phyloP scores from a whole-genome alignment of 2,888 invertebrate genomes.

The Phymatocera aterrima region DNA sequence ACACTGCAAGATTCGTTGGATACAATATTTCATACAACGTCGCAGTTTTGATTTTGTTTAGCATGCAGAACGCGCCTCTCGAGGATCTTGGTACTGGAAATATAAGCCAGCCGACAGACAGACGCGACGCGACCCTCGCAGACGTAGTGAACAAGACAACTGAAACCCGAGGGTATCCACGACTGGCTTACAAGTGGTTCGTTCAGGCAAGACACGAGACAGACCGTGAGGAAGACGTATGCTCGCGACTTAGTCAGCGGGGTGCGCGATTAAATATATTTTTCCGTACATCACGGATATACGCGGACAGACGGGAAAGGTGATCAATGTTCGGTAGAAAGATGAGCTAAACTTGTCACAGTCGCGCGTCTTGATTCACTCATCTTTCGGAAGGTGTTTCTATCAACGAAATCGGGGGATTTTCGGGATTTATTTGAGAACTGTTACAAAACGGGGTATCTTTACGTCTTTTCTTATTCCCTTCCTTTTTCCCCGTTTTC shows the following conservation, averaged over 20 bases:
- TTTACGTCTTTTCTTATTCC: too few relatives aligned
- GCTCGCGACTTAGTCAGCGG: not conserved
- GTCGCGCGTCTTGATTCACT: too few relatives aligned
- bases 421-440: too few relatives aligned
- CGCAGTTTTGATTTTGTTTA: conserved; percentile 32
- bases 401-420: too few relatives aligned
- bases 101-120: conserved; percentile 29
- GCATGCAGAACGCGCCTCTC: conserved; percentile 29
- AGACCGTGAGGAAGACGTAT: not conserved
- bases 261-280: not conserved
- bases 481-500: too few relatives aligned
- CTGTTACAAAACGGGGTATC: too few relatives aligned
- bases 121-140: conserved; percentile 16
- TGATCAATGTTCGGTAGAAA: too few relatives aligned
- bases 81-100: not conserved
- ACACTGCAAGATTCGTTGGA: conserved; percentile 3
- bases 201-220: conserved; percentile 11
- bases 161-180: conserved; percentile 20
- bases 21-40: conserved; percentile 33
- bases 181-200: conserved; percentile 21
- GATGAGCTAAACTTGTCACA: too few relatives aligned
- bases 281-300: not conserved
- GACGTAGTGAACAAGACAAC: conserved; percentile 22
- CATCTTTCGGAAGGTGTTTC: too few relatives aligned
- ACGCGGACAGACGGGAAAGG: not conserved